A percentile compares a stretch with the other conserved stretches of the same genome.
Evolutionary conservation across 2,113 vertebrate genomes (phyloP).

Genomic region (Xyrauchen texanus): DNA sequence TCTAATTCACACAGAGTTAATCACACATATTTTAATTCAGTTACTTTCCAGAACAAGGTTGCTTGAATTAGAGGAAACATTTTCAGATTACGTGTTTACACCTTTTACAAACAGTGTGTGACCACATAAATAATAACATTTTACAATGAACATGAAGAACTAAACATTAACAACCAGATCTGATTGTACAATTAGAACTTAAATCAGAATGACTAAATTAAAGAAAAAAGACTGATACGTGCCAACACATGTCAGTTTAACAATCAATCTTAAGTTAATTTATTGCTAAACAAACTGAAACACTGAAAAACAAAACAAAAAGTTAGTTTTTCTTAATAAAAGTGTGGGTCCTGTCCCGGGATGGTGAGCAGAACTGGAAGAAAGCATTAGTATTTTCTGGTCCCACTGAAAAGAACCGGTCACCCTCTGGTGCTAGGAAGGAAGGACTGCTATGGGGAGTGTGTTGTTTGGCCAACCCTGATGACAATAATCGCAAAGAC

Average conservation of each 20-base stretch:
- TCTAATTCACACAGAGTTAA: background rate
- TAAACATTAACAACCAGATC: background rate
- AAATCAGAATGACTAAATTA: constrained; percentile 19
- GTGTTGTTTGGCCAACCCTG: constrained; percentile 57
- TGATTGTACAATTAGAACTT: background rate
- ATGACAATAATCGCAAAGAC: constrained; percentile 32
- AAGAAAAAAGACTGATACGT: constrained; percentile 19
- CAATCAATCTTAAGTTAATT: background rate
- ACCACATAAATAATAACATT: background rate
- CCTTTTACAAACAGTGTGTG: background rate
- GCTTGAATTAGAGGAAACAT: background rate
- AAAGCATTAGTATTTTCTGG: constrained; percentile 63
- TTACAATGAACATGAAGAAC: background rate
- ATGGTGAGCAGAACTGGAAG: constrained; percentile 73
- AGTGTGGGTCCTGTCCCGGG: constrained; percentile 48
- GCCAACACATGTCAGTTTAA: background rate
- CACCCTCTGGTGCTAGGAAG: constrained; percentile 58
- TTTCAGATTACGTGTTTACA: too few relatives aligned
- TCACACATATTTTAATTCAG: background rate
- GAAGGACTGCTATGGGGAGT: constrained; percentile 63
- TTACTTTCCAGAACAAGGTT: background rate
- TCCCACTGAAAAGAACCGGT: constrained; percentile 69
- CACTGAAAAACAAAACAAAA: background rate
- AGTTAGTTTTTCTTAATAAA: constrained; percentile 66
- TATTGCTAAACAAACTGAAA: too few relatives aligned